Conservation (phyloP, 2,797 vertebrate species). For the Hafferia zeledoni region DNA sequence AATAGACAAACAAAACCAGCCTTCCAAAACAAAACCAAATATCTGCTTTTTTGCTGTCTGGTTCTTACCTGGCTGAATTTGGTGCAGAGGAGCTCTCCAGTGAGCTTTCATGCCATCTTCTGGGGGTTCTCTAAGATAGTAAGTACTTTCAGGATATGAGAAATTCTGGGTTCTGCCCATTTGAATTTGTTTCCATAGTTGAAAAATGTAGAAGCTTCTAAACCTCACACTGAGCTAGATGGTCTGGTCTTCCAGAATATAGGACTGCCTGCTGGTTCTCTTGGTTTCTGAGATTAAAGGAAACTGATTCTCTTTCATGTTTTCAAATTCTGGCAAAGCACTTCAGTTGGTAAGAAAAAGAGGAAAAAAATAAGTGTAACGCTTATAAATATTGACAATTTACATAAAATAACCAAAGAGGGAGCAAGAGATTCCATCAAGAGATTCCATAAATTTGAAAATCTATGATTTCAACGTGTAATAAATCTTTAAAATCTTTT, state of each 20-base stretch:
- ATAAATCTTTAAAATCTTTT: not conserved
- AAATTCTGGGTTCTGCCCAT: not conserved
- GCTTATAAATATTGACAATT: not conserved
- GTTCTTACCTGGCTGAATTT: not conserved
- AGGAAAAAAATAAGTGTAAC: not conserved
- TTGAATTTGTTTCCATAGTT: not conserved
- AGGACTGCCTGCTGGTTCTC: not conserved
- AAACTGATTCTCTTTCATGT: not conserved
- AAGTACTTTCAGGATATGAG: not conserved
- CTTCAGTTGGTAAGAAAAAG: not conserved
- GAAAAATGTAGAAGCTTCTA: not conserved
- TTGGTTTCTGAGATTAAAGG: not conserved
- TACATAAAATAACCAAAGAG: not conserved
- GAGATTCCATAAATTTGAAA: not conserved
- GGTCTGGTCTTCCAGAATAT: not conserved
- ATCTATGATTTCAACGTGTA: not conserved
- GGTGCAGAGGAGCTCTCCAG: not conserved
- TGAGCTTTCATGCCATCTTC: not conserved
- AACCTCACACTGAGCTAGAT: not conserved
- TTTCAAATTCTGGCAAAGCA: not conserved
- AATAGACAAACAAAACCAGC: not conserved
- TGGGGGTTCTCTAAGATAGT: rapidly evolving
- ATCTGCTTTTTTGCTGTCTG: not conserved
- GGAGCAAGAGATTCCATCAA: not conserved
- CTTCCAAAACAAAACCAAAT: not conserved